Conservation (phyloP, 2,113 vertebrate species). For the Gnathonemus echidnorhynchus region DNA sequence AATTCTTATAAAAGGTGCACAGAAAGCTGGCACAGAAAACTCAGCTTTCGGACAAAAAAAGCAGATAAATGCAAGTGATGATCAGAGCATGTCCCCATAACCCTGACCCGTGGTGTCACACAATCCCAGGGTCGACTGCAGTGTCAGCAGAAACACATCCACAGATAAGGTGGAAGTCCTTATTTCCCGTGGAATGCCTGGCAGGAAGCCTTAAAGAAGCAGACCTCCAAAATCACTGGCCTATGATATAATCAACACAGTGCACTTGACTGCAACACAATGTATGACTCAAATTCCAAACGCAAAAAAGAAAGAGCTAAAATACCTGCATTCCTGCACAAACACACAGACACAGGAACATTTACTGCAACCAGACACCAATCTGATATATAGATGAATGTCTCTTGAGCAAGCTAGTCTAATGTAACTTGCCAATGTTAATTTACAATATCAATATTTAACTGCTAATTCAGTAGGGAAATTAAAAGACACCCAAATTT, state of each 20-base stretch:
- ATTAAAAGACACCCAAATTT: background rate
- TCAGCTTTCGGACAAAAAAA: background rate
- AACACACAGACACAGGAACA: background rate
- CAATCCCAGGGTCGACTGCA: background rate
- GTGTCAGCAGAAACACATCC: constrained; percentile 24
- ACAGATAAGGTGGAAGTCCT: constrained; percentile 22
- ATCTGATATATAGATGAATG: background rate
- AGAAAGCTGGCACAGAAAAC: background rate
- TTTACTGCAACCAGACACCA: background rate
- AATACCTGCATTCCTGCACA: background rate
- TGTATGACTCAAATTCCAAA: background rate
- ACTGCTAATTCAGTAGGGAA: background rate
- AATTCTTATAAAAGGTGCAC: background rate
- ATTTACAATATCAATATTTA: background rate
- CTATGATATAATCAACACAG: background rate
- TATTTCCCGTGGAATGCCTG: constrained; percentile 23
- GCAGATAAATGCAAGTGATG: background rate
- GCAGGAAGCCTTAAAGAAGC: constrained; percentile 24
- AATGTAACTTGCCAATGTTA: background rate
- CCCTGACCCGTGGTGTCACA: background rate
- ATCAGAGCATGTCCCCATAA: background rate
- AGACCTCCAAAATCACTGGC: background rate
- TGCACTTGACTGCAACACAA: background rate
- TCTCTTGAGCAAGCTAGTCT: background rate
- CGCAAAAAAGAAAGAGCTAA: background rate